Percentiles rank a stretch among this genome's conserved stretches.
Evolutionary conservation across 64 coral and sea anemone genomes (phyloP).

Genomic region (Montipora efflorescens): DNA sequence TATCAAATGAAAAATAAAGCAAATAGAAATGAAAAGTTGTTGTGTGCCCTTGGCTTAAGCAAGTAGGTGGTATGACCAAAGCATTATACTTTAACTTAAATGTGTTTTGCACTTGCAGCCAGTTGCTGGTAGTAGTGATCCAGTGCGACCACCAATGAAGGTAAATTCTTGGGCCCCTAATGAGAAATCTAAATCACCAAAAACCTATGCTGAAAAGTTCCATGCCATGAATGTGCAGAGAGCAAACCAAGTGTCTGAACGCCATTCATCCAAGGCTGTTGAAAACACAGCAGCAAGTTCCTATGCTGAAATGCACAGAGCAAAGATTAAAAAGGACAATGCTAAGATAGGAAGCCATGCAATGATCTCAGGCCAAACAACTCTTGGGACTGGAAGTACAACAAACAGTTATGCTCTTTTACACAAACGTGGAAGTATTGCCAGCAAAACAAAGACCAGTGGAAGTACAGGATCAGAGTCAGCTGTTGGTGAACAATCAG

Average conservation of each 20-base stretch:
- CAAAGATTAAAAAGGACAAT: conserved; percentile 85
- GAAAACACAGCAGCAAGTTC: conserved; percentile 67
- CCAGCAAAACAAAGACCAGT: conserved; percentile 78
- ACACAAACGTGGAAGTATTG: conserved; percentile 90
- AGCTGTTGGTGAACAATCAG: conserved; percentile 62
- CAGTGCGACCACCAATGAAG: conserved; percentile 64
- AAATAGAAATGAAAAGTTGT: too few species aligned
- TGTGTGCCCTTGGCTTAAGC: too few species aligned
- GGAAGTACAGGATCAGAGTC: conserved; percentile 81
- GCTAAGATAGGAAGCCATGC: conserved; percentile 20
- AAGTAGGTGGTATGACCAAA: too few species aligned
- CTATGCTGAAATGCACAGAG: conserved; percentile 93
- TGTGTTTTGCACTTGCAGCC: not conserved
- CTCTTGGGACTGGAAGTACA: conserved; percentile 63
- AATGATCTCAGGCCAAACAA: not conserved
- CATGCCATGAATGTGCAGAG: conserved; percentile 61
- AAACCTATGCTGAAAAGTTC: conserved; percentile 89
- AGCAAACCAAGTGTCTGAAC: conserved; percentile 43
- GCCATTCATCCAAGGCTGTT: conserved; percentile 23
- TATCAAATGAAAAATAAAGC: too few species aligned
- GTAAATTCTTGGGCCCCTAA: conserved; percentile 88
- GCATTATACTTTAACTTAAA: too few species aligned
- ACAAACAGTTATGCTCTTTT: conserved; percentile 85
- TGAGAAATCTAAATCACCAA: conserved; percentile 72
- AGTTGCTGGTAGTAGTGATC: conserved; percentile 30